These are phyloP conservation scores for Sphenodon punctatus DNA, from an alignment of 2,797 vertebrate species.

Conservation along the genomic window DNA sequence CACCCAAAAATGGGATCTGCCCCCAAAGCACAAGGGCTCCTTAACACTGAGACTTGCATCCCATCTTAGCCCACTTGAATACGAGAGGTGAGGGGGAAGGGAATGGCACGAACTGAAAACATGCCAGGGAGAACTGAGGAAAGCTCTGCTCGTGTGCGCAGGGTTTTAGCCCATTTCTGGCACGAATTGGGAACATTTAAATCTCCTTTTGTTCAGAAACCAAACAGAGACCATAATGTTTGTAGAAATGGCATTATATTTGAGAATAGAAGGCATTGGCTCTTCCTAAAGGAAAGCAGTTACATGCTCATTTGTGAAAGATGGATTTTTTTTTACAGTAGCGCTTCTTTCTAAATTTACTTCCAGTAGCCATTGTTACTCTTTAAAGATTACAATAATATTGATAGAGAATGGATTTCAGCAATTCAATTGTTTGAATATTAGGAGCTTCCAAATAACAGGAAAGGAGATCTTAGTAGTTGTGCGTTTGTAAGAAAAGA, in stretches of 20 bases:
- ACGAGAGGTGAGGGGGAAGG: no score
- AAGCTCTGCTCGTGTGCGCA: no score
- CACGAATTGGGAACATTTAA: conserved; percentile 9
- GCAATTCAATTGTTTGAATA: not conserved
- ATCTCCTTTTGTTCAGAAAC: conserved; percentile 20
- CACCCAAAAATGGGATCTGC: not conserved
- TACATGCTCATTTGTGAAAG: not conserved
- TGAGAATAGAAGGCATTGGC: not conserved
- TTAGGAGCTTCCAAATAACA: not conserved
- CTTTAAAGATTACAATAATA: conserved; percentile 22
- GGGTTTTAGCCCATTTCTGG: conserved; percentile 50
- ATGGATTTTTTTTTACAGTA: conserved; percentile 4
- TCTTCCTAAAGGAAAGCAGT: not conserved
- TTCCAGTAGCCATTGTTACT: not conserved
- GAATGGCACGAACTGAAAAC: no score
- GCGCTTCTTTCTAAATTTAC: not conserved
- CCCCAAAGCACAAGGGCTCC: not conserved
- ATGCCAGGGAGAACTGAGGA: no score
- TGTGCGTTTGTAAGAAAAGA: no score
- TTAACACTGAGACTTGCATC: not conserved
- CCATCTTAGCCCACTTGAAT: no score
- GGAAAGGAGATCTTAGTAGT: not conserved
- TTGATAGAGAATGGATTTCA: conserved; percentile 24
- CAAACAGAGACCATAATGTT: not conserved
- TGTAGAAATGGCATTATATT: not conserved